Base-by-base conservation (phyloP, 2,888 invertebrate genomes). In the Hybos culiciformis region DNA sequence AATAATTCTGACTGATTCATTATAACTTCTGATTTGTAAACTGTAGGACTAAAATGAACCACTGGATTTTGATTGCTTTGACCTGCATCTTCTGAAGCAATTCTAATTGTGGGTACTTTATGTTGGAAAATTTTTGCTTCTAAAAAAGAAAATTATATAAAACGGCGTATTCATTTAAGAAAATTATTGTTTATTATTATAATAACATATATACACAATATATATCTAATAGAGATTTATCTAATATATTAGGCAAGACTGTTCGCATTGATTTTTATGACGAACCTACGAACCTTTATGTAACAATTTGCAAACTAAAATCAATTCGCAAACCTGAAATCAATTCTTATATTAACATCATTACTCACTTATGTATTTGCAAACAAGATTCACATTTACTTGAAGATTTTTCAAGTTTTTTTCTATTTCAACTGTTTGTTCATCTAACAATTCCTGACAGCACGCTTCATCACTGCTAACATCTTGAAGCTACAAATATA, bases 41-140 rank as follows among this genome's bases (percentile, higher is more conserved):
- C 12, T 33, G 44, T 46, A 18, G 51, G 50, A 8, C 44, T 47
- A 17, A 46, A 45, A 33, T 46, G 44, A 7, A 50, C 43, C 3
- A 46, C 50, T 3, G 50, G 50, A 11, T 46, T n/a, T n/a, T n/a
- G 24, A 9, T 37, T 43, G 32, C 23, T 24, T 6, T 48, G 47
- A 2, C 45, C 33, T 3, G 53, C 55, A 26, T 66, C 65, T 31
- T 60, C 65, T 34, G 54, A 47, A 6, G 61, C 64, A 8, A 66
- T 58, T 44, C 57, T 64, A 9, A 66, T 66, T 40, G 62, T 61
- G 3, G 66, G 65, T 19, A 65, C 56, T 15, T 56, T 49, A 7
- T 8, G 7, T 14, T 31, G 14, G 2, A 18, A 26, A 14, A 23
- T 39, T 46, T 42, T 44, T 19, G 9, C 39, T 37, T 43, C 17